phyloP scores from a whole-genome alignment of 1,140 invertebrate genomes.

The Tigriopus japonicus region DNA sequence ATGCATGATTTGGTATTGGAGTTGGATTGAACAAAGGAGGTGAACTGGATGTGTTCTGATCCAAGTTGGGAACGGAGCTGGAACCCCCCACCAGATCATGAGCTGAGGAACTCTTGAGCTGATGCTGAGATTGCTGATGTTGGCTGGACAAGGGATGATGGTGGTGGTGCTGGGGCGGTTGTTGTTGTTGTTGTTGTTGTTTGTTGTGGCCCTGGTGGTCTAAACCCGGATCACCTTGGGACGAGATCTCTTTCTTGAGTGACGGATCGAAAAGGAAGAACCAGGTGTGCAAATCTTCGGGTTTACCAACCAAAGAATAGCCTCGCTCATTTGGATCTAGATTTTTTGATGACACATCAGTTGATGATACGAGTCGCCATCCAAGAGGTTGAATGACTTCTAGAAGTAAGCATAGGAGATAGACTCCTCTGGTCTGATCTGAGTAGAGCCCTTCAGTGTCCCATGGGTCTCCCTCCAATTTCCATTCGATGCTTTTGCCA shows the following conservation, averaged over 20 bases:
- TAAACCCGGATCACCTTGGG: neutral
- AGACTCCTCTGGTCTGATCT: conserved; percentile 6
- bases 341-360: conserved; percentile 9
- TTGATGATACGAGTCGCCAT: neutral
- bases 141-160: neutral
- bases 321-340: conserved; percentile 11
- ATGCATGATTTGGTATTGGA: neutral
- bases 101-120: no score
- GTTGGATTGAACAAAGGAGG: neutral
- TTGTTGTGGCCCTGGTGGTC: neutral
- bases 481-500: conserved; percentile 13
- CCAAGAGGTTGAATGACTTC: conserved; percentile 4
- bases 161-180: neutral
- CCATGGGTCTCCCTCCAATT: conserved; percentile 13
- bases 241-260: neutral
- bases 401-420: conserved; percentile 2
- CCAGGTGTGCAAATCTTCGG: conserved; percentile 12
- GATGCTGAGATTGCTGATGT: no score
- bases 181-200: neutral
- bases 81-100: neutral
- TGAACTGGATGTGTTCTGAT: neutral
- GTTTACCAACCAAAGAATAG: neutral
- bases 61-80: neutral
- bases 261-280: conserved; percentile 11
- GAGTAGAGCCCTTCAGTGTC: conserved; percentile 3